Percentiles rank a stretch among this genome's conserved stretches.
Conservation (phyloP, 2,113 vertebrate genomes). For the Danio rerio region DNA sequence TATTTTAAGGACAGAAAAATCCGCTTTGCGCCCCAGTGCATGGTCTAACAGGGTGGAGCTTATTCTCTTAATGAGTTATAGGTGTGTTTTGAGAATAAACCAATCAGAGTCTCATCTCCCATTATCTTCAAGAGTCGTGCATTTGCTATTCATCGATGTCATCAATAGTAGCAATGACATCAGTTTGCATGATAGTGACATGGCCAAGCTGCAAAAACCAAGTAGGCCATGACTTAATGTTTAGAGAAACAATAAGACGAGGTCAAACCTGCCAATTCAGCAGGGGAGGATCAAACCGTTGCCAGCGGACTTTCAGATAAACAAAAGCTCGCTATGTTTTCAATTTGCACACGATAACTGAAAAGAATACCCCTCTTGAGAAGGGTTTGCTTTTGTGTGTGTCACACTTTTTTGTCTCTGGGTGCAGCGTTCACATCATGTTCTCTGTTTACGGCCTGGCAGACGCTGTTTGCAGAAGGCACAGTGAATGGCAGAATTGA, state of each 20-base stretch:
- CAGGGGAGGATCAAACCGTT: conserved; percentile 69
- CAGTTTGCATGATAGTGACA: conserved; percentile 49
- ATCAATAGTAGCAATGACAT: conserved; percentile 57
- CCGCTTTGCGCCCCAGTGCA: too few relatives aligned
- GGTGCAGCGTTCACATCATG: neutral
- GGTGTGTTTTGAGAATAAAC: too few relatives aligned
- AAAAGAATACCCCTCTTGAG: conserved; percentile 60
- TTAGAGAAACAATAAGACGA: conserved; percentile 53
- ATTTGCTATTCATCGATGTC: conserved; percentile 17
- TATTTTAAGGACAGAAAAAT: too few relatives aligned
- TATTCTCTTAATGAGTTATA: too few relatives aligned
- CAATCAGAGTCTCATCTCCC: too few relatives aligned
- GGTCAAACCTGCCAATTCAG: conserved; percentile 63
- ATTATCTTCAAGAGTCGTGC: too few relatives aligned
- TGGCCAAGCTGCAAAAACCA: conserved; percentile 41
- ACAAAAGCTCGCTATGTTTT: conserved; percentile 64
- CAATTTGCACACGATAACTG: conserved; percentile 65
- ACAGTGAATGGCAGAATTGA: neutral
- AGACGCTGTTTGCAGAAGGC: conserved; percentile 28
- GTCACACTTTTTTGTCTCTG: neutral
- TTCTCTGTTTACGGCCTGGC: conserved; percentile 28
- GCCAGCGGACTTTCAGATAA: conserved; percentile 65
- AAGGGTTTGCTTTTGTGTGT: neutral
- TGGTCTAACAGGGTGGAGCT: too few relatives aligned
- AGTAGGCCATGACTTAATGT: conserved; percentile 53